Evolutionary conservation across 2,888 invertebrate genomes (phyloP), one percentile per base, ranked within the genome.

Genomic region (Pegoplata infirma): DNA sequence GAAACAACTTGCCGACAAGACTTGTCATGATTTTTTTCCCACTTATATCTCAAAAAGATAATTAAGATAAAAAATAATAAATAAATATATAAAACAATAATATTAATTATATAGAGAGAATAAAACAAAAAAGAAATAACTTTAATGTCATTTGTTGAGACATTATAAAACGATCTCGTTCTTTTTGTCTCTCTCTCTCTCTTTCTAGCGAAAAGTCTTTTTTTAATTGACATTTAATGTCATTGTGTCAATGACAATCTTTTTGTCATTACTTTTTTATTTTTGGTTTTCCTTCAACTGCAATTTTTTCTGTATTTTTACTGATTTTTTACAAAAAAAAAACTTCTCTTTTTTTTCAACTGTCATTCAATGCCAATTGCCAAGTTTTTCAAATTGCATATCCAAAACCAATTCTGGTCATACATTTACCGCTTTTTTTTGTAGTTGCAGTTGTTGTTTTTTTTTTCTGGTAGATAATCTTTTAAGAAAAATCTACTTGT

Each of bases 181-280:
- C n/a, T n/a, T n/a, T n/a, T n/a, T n/a, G n/a, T n/a, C n/a, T 1
- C 36, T 40, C 12, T 53, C 21, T 55, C 16, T 44, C 14, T 66
- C 16, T 16, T 46, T 44, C 56, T 40, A 16, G 14, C 8, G 53
- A 14, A 36, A 67, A 58, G 67, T 68, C n/a, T n/a, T 56, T 73
- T 79, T 80, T 73, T 81, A 81, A 81, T 81, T 81, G 81, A 80
- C 81, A 80, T 81, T 80, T 80, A 81, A 81, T 81, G 81, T 81
- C 81, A 81, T 79, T 76, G 81, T 81, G 80, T 81, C 81, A 81
- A 72, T 76, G 81, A 80, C 77, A 80, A 80, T 67, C 76, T 73
- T 28, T 66, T 51, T 56, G 61, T 63, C 51, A 59, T 67, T 75
- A 55, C 61, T 63, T 68, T 55, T 61, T 61, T 46, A 55, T 66